Conservation (phyloP, 2,113 vertebrate species). For the Atrichornis clamosus region DNA sequence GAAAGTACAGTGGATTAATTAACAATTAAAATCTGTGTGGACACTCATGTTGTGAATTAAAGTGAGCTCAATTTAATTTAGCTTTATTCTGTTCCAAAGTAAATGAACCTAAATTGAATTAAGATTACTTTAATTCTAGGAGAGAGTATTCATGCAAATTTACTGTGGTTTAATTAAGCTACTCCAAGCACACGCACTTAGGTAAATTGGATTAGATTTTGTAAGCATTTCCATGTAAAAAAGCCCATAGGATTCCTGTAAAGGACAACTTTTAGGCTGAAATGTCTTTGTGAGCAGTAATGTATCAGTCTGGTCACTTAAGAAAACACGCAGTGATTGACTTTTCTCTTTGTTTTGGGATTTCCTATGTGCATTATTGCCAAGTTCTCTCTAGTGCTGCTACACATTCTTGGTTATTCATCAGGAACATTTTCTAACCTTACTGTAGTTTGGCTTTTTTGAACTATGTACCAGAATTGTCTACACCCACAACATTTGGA, state of each 20-base stretch:
- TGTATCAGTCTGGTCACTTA: neutral
- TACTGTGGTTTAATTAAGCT: conserved; percentile 29
- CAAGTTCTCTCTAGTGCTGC: neutral
- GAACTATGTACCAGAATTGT: neutral
- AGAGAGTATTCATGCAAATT: conserved; percentile 12
- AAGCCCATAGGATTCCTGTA: neutral
- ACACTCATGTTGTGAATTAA: neutral
- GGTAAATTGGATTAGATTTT: conserved; percentile 28
- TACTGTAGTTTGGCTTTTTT: neutral
- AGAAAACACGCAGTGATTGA: neutral
- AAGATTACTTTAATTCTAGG: conserved; percentile 34
- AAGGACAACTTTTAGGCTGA: neutral
- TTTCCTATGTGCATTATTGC: neutral
- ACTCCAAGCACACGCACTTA: neutral
- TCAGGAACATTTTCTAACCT: neutral
- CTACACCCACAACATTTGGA: neutral
- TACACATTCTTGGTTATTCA: neutral
- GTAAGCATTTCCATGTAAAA: neutral
- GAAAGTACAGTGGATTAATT: conserved; percentile 30
- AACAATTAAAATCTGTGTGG: conserved; percentile 25
- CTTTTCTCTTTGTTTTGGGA: neutral
- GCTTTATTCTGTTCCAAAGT: conserved; percentile 26
- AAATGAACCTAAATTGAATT: conserved; percentile 48
- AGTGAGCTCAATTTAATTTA: conserved; percentile 27
- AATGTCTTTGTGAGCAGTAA: neutral